Conservation (phyloP, 2,888 invertebrate genomes). For the Anoplius nigerrimus region DNA sequence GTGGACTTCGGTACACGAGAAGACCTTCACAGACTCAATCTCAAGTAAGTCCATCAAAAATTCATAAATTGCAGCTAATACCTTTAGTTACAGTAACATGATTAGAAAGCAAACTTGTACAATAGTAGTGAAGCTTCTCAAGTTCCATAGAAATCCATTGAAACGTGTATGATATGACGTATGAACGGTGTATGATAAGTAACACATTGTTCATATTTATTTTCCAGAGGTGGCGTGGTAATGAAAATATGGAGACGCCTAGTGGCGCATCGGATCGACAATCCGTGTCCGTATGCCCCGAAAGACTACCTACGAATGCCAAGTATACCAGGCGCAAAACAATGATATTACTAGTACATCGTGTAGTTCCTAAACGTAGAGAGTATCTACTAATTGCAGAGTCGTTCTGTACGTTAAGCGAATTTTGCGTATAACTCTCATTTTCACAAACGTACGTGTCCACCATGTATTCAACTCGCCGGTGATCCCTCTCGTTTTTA, state of each 20-base stretch:
- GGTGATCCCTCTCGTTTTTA: not conserved
- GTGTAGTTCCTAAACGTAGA: conserved; percentile 49
- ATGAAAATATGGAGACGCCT: conserved; percentile 91
- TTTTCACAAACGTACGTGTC: not conserved
- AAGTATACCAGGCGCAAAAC: conserved; percentile 8
- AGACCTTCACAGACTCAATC: conserved; percentile 86
- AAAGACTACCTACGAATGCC: not conserved
- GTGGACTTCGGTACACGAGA: conserved; percentile 87
- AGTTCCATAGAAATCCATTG: too few relatives aligned
- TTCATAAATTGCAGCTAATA: conserved; percentile 8
- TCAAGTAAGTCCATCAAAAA: conserved; percentile 79
- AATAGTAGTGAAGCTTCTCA: too few relatives aligned
- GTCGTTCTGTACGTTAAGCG: conserved; percentile 31
- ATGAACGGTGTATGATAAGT: not conserved
- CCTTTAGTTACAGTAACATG: not conserved
- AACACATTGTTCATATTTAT: conserved; percentile 22
- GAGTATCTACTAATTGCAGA: conserved; percentile 33
- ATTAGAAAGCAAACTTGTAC: too few relatives aligned
- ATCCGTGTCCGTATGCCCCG: too few relatives aligned
- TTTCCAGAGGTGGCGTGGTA: conserved; percentile 85
- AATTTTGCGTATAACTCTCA: conserved; percentile 24
- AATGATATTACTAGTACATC: conserved; percentile 50
- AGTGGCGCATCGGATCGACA: conserved; percentile 27
- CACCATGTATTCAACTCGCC: not conserved
- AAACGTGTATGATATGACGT: too few relatives aligned